Evolutionary conservation across 2,797 vertebrate genomes (phyloP), one percentile per base, ranked within the genome.

Genomic region (Pyrocephalus nanus): DNA sequence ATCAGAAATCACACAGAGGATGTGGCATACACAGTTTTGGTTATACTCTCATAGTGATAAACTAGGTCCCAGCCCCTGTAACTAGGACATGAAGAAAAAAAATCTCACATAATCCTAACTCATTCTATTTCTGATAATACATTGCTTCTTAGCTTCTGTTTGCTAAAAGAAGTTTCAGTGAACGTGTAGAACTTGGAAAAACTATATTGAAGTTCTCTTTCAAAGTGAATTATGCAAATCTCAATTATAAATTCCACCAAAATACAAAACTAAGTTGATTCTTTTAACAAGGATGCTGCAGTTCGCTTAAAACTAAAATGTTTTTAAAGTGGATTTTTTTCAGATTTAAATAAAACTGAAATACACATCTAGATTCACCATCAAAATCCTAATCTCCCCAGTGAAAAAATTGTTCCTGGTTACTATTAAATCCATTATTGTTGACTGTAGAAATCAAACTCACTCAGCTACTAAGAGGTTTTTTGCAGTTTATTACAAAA

Each of bases 401-500:
- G 70, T 50, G 23, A 91, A 90, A 89, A 69, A 76, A 50, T 16
- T 72, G 12, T 53, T 84, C 32, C 62, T 81, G 23, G 14, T 72
- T 95, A 54, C 29, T 22, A 91, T 79, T 81, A 90, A 93, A 50
- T 62, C 9, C 5, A 70, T 93, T 73, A 34, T 20, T 94, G 21
- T 85, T 96, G 61, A 81, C 92, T 55, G 48, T 57, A 79, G 43
- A 92, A 91, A 38, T 73, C 67, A 90, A 73, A 91, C 51, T 95
- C 64, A 71, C 58, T 96, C 38, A 78, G 32, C 34, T 85, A 55
- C 55, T 70, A 29, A 17, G 18, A 25, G 6, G 67, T 86, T 92
- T 76, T 95, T 92, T 92, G n/a, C 67, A 77, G 54, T 91, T 88
- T 95, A 70, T 86, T 84, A 74, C 47, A 78, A 74, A 80, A 69